phyloP scores from a whole-genome alignment of 2,797 vertebrate genomes.

The Sebastes wilsoni region DNA sequence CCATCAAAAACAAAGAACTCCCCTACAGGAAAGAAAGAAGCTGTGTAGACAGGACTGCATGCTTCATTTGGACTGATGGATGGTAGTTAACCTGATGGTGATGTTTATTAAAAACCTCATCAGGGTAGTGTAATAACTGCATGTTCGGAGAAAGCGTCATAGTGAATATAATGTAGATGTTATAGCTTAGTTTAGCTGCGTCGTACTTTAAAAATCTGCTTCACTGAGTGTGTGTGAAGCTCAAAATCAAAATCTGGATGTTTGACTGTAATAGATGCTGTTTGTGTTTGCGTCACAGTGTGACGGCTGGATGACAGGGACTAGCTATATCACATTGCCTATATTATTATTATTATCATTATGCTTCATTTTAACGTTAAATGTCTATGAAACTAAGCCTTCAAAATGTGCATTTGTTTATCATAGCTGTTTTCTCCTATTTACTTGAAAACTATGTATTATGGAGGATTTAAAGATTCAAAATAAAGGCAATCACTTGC shows the following conservation, averaged over 20 bases:
- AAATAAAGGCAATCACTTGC: constrained; percentile 62
- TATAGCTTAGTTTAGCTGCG: constrained; percentile 68
- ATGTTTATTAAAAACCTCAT: constrained; percentile 34
- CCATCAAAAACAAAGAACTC: constrained; percentile 39
- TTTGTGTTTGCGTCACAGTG: constrained; percentile 48
- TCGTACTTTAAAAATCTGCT: constrained; percentile 47
- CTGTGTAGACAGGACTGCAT: constrained; percentile 65
- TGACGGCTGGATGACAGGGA: constrained; percentile 72
- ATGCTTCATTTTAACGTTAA: constrained; percentile 51
- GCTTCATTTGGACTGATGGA: constrained; percentile 53
- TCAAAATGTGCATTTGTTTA: constrained; percentile 59
- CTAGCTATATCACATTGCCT: constrained; percentile 76
- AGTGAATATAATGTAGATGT: constrained; percentile 55
- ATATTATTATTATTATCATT: constrained; percentile 40
- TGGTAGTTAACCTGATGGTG: constrained; percentile 34
- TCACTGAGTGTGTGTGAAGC: constrained; percentile 46
- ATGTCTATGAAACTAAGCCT: constrained; percentile 63
- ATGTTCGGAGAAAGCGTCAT: constrained; percentile 57
- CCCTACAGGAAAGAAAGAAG: constrained; percentile 23
- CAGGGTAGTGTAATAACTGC: constrained; percentile 63
- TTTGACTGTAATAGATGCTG: constrained; percentile 50
- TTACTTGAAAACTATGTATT: constrained; percentile 60
- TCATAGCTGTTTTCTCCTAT: constrained; percentile 81
- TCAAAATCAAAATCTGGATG: constrained; percentile 50
- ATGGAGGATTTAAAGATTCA: constrained; percentile 76